A percentile compares a stretch with the other conserved stretches of the same genome.
These are phyloP conservation scores for Drosophila tristis DNA, from an alignment of 1,140 invertebrate genomes.

Conservation along the genomic window DNA sequence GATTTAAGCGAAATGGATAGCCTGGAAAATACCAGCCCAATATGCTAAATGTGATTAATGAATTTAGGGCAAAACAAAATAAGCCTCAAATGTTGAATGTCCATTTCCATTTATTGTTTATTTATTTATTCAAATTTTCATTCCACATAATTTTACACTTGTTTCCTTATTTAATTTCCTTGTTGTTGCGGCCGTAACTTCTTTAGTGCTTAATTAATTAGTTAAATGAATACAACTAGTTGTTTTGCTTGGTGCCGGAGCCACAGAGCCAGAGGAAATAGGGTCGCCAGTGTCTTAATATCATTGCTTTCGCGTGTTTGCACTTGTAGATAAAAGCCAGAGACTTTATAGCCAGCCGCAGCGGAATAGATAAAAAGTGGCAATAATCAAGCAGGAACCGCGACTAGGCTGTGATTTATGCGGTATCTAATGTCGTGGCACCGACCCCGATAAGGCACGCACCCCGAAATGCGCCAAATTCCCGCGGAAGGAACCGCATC, in stretches of 20 bases:
- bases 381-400: conserved; percentile 65
- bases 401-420: conserved; percentile 78
- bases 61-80: conserved; percentile 7
- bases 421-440: conserved; percentile 66
- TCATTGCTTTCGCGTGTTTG: conserved; percentile 65
- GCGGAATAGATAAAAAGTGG: conserved; percentile 72
- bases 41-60: background rate
- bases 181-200: conserved; percentile 9
- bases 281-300: conserved; percentile 72
- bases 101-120: no score
- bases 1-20: conserved; percentile 27
- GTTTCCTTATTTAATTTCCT: no score
- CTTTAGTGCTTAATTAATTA: background rate
- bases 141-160: no score
- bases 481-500: conserved; percentile 26
- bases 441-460: conserved; percentile 67
- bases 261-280: conserved; percentile 49
- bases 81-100: no score
- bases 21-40: conserved; percentile 7
- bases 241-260: no score
- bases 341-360: conserved; percentile 72
- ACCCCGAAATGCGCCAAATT: conserved; percentile 54
- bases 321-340: conserved; percentile 69
- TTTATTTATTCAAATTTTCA: no score
- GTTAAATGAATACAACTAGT: no score